These are phyloP conservation scores for Vireo altiloquus DNA, from an alignment of 2,113 vertebrate species.

Conservation along the genomic window DNA sequence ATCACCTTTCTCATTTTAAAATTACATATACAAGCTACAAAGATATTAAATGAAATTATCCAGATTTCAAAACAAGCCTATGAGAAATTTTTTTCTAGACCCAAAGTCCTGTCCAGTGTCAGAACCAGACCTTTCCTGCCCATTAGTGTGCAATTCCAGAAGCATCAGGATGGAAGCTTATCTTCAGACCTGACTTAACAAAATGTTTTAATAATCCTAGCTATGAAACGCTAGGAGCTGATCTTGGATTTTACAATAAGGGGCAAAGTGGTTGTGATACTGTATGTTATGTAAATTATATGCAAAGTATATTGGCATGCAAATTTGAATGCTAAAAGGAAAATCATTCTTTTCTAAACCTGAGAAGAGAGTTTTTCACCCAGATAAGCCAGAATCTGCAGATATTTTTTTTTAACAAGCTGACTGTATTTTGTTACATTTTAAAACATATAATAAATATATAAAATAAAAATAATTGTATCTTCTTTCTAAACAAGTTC, in stretches of 20 bases:
- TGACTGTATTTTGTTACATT: background rate
- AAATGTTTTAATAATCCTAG: conserved; percentile 55
- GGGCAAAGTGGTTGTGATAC: conserved; percentile 8
- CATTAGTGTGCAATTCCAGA: background rate
- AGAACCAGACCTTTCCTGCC: background rate
- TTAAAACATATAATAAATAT: background rate
- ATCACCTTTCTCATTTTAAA: background rate
- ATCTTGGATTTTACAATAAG: conserved; percentile 43
- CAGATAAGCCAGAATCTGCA: background rate
- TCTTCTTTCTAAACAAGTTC: background rate
- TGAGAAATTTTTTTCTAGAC: background rate
- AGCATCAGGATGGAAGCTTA: conserved; percentile 10
- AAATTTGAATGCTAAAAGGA: conserved; percentile 43
- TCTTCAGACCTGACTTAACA: conserved; percentile 49
- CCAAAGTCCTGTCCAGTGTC: background rate
- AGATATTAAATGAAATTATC: background rate
- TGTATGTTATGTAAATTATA: conserved; percentile 47
- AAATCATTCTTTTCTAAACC: conserved; percentile 42
- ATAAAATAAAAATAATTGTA: background rate
- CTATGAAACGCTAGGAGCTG: conserved; percentile 21
- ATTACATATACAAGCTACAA: background rate
- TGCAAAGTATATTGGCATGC: conserved; percentile 53
- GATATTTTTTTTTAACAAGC: background rate
- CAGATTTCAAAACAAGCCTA: background rate
- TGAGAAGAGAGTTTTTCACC: background rate